Evolutionary conservation across 2,113 vertebrate species (phyloP).

Genomic region (Triplophysa siluroides): DNA sequence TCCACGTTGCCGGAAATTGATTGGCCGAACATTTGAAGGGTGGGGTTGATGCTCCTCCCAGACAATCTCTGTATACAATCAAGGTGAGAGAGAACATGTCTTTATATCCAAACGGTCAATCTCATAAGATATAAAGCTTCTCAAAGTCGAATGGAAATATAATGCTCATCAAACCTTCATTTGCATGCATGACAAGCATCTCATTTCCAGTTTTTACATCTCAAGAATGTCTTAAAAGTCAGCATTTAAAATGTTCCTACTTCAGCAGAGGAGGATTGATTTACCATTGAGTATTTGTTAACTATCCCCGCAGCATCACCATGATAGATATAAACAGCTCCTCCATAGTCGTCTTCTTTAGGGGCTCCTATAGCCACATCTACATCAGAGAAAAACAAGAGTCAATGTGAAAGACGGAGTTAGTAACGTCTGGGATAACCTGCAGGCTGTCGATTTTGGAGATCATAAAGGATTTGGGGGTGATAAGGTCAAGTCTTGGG

Average conservation of each 20-base stretch:
- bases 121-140: too few species aligned
- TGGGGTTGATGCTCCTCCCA: conserved; percentile 80
- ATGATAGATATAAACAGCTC: conserved; percentile 94
- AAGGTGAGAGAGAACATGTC: conserved; percentile 58
- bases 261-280: conserved; percentile 11
- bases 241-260: too few species aligned
- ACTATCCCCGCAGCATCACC: conserved; percentile 83
- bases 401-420: conserved; percentile 26
- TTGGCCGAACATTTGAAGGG: conserved; percentile 94
- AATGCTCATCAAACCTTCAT: too few species aligned
- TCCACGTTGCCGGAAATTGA: conserved; percentile 94
- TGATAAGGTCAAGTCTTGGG: neutral
- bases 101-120: neutral
- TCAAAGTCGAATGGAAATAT: neutral
- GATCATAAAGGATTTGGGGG: neutral
- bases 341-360: conserved; percentile 88
- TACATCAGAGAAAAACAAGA: conserved; percentile 61
- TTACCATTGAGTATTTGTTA: conserved; percentile 92
- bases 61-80: conserved; percentile 82
- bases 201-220: too few species aligned
- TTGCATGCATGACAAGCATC: too few species aligned
- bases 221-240: too few species aligned
- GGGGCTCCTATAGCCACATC: conserved; percentile 95
- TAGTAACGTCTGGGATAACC: neutral
- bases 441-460: neutral